A percentile compares a stretch with the other conserved stretches of the same genome.
phyloP scores from a whole-genome alignment of 2,113 vertebrate genomes.

The Phoxinus phoxinus region DNA sequence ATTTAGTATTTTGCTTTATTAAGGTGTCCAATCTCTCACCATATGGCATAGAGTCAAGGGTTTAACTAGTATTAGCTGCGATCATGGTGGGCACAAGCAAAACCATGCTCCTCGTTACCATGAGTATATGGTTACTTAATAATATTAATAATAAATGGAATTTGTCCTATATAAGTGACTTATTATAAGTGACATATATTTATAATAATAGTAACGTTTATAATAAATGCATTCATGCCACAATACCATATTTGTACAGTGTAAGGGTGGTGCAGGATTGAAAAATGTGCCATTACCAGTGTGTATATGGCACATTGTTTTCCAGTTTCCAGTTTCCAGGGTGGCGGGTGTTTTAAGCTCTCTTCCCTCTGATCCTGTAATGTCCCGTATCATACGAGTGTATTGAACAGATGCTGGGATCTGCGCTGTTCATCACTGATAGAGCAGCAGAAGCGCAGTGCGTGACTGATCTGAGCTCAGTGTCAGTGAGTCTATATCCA shows the following conservation, averaged over 20 bases:
- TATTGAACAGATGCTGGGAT: background rate
- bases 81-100: background rate
- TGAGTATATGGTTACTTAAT: background rate
- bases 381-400: background rate
- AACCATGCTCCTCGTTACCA: background rate
- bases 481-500: no score
- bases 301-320: background rate
- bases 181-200: no score
- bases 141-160: background rate
- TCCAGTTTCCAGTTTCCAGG: background rate
- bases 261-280: background rate
- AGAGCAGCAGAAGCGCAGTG: background rate
- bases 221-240: no score
- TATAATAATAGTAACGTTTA: no score
- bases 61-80: background rate
- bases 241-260: no score
- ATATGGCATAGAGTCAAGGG: background rate
- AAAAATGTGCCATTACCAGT: background rate
- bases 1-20: no score
- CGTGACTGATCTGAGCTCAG: no score
- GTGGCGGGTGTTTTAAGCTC: background rate
- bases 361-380: background rate
- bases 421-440: background rate
- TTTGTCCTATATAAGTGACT: no score
- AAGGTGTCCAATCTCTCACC: no score